phyloP scores from a whole-genome alignment of 2,113 vertebrate genomes.

The Grantiella picta region DNA sequence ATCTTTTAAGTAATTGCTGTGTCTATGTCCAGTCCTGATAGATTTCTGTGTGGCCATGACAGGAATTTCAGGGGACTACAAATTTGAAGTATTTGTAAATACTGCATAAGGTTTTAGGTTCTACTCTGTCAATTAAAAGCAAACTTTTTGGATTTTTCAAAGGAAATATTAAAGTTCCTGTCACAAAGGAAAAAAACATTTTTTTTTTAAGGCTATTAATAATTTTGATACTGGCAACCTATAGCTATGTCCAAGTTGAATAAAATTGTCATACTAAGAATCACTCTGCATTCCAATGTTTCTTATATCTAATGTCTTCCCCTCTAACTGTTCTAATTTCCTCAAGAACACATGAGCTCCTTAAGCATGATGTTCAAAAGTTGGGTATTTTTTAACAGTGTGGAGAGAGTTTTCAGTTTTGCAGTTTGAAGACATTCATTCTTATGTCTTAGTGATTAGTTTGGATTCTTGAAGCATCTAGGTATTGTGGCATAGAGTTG shows the following conservation, averaged over 20 bases:
- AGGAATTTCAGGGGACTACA: background rate
- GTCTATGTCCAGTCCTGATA: background rate
- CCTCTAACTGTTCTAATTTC: background rate
- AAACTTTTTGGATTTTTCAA: background rate
- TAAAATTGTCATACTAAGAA: background rate
- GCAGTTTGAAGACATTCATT: background rate
- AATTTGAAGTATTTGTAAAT: background rate
- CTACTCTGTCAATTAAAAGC: background rate
- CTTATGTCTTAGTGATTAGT: background rate
- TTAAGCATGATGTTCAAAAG: background rate
- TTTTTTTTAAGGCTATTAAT: background rate
- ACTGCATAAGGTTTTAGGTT: background rate
- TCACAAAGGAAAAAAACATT: background rate
- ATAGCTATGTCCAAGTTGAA: background rate
- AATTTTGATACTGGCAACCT: background rate
- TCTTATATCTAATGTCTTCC: background rate
- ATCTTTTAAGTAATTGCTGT: background rate
- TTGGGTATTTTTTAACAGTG: accelerated
- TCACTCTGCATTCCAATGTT: background rate
- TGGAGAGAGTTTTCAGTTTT: background rate
- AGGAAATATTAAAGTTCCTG: background rate
- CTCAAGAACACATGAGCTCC: background rate
- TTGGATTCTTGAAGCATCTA: background rate
- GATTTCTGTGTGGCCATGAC: background rate
- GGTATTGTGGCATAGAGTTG: background rate